phyloP scores from a whole-genome alignment of 2,113 vertebrate species.

The Neolamprologus sp. region DNA sequence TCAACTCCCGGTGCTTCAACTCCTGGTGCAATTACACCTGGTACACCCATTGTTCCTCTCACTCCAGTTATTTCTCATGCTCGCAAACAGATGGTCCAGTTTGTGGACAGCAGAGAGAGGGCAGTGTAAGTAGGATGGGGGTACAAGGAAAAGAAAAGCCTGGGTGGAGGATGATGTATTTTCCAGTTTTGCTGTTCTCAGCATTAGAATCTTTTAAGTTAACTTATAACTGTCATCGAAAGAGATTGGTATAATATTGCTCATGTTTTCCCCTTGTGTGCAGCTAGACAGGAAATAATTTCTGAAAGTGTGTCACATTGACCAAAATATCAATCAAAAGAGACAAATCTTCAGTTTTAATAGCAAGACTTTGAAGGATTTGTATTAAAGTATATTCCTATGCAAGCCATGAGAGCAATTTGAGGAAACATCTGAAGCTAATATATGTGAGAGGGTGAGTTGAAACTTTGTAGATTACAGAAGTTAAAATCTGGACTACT shows the following conservation, averaged over 20 bases:
- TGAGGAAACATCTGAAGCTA: background rate
- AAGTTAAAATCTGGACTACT: background rate
- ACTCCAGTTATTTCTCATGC: slow-evolving; percentile 56
- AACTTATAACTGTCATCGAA: background rate
- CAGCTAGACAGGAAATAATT: background rate
- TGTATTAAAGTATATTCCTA: background rate
- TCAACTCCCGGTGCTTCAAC: slow-evolving; percentile 10
- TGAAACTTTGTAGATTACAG: background rate
- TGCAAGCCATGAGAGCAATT: background rate
- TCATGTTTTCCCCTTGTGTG: background rate
- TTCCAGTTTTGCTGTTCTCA: background rate
- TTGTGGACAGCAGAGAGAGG: slow-evolving; percentile 53
- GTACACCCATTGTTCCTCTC: slow-evolving; percentile 40
- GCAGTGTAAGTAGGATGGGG: slow-evolving; percentile 16
- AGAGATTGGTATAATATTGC: background rate
- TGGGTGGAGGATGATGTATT: background rate
- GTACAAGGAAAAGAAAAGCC: background rate
- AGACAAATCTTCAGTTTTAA: background rate
- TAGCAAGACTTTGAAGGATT: background rate
- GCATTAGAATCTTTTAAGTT: background rate
- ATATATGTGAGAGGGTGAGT: background rate
- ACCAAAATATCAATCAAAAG: background rate
- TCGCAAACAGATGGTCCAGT: slow-evolving; percentile 65
- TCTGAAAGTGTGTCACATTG: background rate
- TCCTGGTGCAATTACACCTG: slow-evolving; percentile 13